These are phyloP conservation scores for Mactra quadrangularis DNA, from an alignment of 1,140 invertebrate species.

Conservation along the genomic window DNA sequence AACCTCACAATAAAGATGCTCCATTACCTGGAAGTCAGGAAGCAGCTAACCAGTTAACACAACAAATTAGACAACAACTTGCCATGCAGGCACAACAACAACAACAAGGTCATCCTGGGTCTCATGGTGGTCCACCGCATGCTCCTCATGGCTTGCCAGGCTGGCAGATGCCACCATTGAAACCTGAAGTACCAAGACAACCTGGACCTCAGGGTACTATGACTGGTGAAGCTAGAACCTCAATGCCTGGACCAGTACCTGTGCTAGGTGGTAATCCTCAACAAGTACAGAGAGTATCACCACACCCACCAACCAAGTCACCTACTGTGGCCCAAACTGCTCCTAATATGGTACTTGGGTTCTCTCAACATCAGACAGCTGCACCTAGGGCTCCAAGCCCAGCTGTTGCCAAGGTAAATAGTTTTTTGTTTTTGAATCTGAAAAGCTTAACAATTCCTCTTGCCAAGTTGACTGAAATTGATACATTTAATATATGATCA, in stretches of 20 bases:
- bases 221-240: conserved; percentile 29
- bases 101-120: background rate
- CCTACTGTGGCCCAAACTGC: conserved; percentile 72
- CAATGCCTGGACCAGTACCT: conserved; percentile 55
- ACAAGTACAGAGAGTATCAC: conserved; percentile 60
- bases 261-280: conserved; percentile 56
- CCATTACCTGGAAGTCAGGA: conserved; percentile 56
- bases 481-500: no score
- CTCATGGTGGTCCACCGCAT: conserved; percentile 23
- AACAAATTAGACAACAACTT: conserved; percentile 50
- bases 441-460: no score
- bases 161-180: conserved; percentile 41
- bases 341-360: conserved; percentile 65
- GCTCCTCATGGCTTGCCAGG: conserved; percentile 1
- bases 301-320: conserved; percentile 69
- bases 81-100: conserved; percentile 40
- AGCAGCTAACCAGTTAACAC: conserved; percentile 49
- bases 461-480: no score
- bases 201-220: conserved; percentile 30
- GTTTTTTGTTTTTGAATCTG: no score
- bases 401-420: conserved; percentile 58
- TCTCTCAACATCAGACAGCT: conserved; percentile 61
- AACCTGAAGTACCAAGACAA: conserved; percentile 40
- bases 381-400: conserved; percentile 60
- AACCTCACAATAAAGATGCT: conserved; percentile 1